Evolutionary conservation across 2,113 vertebrate genomes (phyloP).

Genomic region (Agelaius phoeniceus): DNA sequence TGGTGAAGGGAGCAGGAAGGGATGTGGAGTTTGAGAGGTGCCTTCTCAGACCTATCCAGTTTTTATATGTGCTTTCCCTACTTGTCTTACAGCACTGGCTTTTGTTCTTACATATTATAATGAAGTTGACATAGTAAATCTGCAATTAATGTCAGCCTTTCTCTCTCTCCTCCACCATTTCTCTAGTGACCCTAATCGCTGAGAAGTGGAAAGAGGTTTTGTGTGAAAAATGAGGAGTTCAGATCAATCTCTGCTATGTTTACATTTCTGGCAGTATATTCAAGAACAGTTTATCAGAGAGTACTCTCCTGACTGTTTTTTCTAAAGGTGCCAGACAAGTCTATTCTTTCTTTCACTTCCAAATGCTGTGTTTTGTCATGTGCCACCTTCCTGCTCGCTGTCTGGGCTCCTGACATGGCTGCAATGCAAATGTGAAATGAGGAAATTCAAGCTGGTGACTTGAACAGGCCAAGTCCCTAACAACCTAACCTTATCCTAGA

Average conservation of each 20-base stretch:
- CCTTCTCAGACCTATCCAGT: background rate
- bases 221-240: constrained; percentile 7
- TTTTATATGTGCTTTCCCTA: background rate
- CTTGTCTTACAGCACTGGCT: background rate
- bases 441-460: background rate
- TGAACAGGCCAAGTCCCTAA: background rate
- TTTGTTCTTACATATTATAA: background rate
- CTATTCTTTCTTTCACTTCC: background rate
- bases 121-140: constrained; percentile 3
- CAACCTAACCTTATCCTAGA: background rate
- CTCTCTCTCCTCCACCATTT: background rate
- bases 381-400: background rate
- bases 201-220: background rate
- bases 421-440: background rate
- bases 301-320: background rate
- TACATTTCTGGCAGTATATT: constrained; percentile 14
- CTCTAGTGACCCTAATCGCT: background rate
- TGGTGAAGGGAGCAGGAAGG: background rate
- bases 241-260: background rate
- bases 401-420: background rate
- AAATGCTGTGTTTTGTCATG: background rate
- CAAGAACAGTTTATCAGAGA: background rate
- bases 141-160: background rate
- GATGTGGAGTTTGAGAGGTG: background rate
- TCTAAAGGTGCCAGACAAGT: background rate